Evolutionary conservation across 2,797 vertebrate genomes (phyloP).

Genomic region (Lithobates pipiens): DNA sequence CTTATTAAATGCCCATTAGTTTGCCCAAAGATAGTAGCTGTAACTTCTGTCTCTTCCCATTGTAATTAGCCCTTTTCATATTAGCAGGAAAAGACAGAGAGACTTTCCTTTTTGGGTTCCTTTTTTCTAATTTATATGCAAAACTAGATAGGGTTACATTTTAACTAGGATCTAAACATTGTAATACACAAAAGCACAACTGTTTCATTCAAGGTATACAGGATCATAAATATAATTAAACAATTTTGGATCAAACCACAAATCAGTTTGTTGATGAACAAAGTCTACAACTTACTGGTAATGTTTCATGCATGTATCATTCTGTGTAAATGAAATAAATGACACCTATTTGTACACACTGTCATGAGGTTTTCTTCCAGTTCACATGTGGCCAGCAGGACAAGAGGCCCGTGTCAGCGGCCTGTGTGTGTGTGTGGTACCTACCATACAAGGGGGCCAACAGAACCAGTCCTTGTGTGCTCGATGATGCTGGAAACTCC

Average conservation of each 20-base stretch:
- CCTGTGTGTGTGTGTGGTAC: neutral
- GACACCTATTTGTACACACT: conserved; percentile 47
- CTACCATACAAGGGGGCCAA: neutral
- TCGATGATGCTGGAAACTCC: neutral
- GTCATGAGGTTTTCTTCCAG: conserved; percentile 21
- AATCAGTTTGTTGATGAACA: conserved; percentile 38
- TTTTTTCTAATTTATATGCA: conserved; percentile 38
- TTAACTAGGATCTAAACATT: conserved; percentile 31
- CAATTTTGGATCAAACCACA: conserved; percentile 32
- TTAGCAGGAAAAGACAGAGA: conserved; percentile 26
- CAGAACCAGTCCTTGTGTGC: conserved; percentile 13
- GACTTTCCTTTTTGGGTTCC: conserved; percentile 11
- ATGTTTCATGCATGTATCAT: conserved; percentile 61
- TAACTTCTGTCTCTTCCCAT: conserved; percentile 7
- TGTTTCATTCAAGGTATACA: conserved; percentile 33
- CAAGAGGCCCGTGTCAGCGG: neutral
- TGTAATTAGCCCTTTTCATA: conserved; percentile 43
- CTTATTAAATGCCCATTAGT: conserved; percentile 1
- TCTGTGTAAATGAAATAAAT: conserved; percentile 61
- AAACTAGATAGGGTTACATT: conserved; percentile 21
- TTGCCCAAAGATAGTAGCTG: conserved; percentile 38
- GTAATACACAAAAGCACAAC: conserved; percentile 58
- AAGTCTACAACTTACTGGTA: conserved; percentile 34
- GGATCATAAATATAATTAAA: conserved; percentile 22
- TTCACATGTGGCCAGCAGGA: conserved; percentile 31